phyloP scores from a whole-genome alignment of 2,888 invertebrate species.

The Marronus borbonicus region DNA sequence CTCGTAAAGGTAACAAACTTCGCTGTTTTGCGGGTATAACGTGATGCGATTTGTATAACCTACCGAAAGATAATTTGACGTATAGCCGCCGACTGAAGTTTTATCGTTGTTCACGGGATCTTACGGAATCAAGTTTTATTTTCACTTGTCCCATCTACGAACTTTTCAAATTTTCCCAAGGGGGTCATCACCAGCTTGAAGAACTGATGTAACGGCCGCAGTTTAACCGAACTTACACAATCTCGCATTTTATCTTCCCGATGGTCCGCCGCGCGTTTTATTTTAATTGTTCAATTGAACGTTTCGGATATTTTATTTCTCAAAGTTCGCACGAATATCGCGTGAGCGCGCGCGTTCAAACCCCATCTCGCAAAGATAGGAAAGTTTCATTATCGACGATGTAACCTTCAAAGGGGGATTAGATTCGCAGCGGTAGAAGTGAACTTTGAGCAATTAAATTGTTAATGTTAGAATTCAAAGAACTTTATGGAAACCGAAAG shows the following conservation, averaged over 20 bases:
- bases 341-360: constrained; percentile 15
- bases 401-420: constrained; percentile 10
- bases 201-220: constrained; percentile 46
- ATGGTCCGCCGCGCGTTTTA: constrained; percentile 49
- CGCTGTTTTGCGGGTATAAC: not conserved
- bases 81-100: constrained; percentile 45
- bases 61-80: constrained; percentile 47
- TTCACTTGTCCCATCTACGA: constrained; percentile 52
- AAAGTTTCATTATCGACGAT: constrained; percentile 54
- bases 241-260: constrained; percentile 49
- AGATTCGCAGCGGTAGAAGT: constrained; percentile 24
- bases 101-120: constrained; percentile 50
- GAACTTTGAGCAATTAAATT: constrained; percentile 39
- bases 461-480: constrained; percentile 31
- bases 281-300: constrained; percentile 52
- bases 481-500: constrained; percentile 4
- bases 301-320: constrained; percentile 50
- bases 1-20: constrained; percentile 3
- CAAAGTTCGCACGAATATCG: constrained; percentile 44
- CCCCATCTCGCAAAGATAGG: constrained; percentile 55
- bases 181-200: constrained; percentile 49
- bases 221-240: constrained; percentile 46
- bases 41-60: constrained; percentile 41
- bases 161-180: constrained; percentile 53
- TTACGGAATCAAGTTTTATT: constrained; percentile 48